Conservation (phyloP, 2,113 vertebrate genomes). For the Tympanuchus pallidicinctus region DNA sequence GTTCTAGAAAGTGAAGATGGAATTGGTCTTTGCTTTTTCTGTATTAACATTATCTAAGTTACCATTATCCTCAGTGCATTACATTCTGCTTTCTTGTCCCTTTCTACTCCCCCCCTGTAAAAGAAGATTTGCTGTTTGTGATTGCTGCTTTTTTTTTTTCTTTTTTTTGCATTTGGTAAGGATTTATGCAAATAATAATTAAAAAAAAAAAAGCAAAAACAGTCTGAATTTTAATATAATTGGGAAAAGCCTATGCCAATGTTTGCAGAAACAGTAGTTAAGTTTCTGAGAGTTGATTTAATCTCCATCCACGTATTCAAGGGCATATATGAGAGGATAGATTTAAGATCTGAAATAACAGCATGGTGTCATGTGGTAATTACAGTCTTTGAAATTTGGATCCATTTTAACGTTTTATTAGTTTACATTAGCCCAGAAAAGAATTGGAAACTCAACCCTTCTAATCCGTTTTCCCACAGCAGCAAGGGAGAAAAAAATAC, state of each 20-base stretch:
- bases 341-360: conserved; percentile 62
- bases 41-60: neutral
- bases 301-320: neutral
- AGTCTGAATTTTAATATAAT: neutral
- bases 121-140: neutral
- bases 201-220: neutral
- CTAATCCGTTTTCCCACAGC: conserved; percentile 66
- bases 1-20: neutral
- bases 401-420: conserved; percentile 60
- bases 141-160: neutral
- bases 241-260: neutral
- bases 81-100: neutral
- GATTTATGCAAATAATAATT: neutral
- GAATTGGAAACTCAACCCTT: conserved; percentile 66
- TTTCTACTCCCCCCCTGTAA: neutral
- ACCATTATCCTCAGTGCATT: neutral
- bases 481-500: conserved; percentile 20
- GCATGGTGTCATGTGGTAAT: conserved; percentile 67
- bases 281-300: conserved; percentile 2
- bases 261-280: conserved; percentile 23
- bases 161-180: neutral
- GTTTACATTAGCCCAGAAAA: conserved; percentile 65
- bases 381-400: conserved; percentile 64
- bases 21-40: neutral
- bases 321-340: neutral